A percentile compares a stretch with the other conserved stretches of the same genome.
phyloP scores from a whole-genome alignment of 2,888 invertebrate genomes.

The Koerneria pararmatus region DNA sequence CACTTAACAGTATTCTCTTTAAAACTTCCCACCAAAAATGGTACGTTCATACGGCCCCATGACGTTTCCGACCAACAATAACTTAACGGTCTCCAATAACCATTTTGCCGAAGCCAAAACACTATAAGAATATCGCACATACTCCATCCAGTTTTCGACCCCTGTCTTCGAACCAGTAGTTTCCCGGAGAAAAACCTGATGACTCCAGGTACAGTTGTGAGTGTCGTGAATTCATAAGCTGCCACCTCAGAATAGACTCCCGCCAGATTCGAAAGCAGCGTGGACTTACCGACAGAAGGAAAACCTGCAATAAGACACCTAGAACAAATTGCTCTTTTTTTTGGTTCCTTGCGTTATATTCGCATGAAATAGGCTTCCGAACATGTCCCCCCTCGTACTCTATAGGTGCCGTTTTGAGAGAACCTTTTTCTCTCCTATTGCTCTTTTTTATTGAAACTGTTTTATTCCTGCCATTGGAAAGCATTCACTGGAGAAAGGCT shows the following conservation, averaged over 20 bases:
- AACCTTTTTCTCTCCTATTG: neutral
- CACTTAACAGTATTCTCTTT: too few species aligned
- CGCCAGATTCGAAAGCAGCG: conserved; percentile 89
- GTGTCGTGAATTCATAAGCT: conserved; percentile 97
- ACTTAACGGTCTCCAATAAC: too few species aligned
- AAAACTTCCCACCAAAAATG: too few species aligned
- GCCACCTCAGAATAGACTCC: conserved; percentile 99
- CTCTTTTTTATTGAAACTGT: neutral
- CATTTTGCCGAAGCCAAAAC: too few species aligned
- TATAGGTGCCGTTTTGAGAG: neutral
- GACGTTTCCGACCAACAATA: too few species aligned
- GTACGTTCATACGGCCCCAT: too few species aligned
- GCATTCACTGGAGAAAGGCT: too few species aligned
- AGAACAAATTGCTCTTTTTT: too few species aligned
- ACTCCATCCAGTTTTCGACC: too few species aligned
- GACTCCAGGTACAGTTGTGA: conserved; percentile 98
- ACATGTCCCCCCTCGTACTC: neutral
- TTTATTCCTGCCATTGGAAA: too few species aligned
- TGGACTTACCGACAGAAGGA: conserved; percentile 98
- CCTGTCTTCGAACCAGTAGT: too few species aligned
- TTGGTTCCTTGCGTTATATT: neutral
- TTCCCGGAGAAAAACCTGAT: conserved; percentile 41
- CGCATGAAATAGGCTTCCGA: neutral
- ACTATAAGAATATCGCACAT: too few species aligned
- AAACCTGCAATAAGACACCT: conserved; percentile 69